Conservation (phyloP, 2,888 invertebrate species). For the Sesia bembeciformis region DNA sequence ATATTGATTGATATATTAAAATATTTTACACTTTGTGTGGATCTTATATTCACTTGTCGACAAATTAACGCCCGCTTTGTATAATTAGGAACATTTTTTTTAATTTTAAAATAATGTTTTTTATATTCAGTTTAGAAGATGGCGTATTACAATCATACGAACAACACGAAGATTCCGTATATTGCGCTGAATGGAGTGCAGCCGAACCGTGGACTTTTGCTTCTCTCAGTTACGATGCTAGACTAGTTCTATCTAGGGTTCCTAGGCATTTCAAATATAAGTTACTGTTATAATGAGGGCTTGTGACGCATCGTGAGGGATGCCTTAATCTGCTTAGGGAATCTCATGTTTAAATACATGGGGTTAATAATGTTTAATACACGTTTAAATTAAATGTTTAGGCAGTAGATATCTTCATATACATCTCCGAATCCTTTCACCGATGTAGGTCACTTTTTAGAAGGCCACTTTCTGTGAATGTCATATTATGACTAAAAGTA, state of each 20-base stretch:
- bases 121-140: constrained; percentile 78
- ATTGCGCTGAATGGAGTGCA: constrained; percentile 97
- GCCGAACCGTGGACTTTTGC: constrained; percentile 99
- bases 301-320: background rate
- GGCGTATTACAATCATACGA: constrained; percentile 94
- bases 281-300: constrained; percentile 79
- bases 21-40: no score
- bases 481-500: no score
- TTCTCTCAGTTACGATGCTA: constrained; percentile 97
- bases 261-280: constrained; percentile 96
- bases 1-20: no score
- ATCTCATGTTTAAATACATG: background rate
- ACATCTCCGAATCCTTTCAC: no score
- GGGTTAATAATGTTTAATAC: background rate
- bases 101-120: background rate
- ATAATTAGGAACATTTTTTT: background rate
- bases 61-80: no score
- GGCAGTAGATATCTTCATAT: no score
- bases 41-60: no score
- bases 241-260: constrained; percentile 93
- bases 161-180: constrained; percentile 98
- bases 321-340: background rate
- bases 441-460: no score
- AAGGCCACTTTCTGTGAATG: no score
- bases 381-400: background rate